Evolutionary conservation across 1,140 invertebrate genomes (phyloP).

Genomic region (Ostrea edulis): DNA sequence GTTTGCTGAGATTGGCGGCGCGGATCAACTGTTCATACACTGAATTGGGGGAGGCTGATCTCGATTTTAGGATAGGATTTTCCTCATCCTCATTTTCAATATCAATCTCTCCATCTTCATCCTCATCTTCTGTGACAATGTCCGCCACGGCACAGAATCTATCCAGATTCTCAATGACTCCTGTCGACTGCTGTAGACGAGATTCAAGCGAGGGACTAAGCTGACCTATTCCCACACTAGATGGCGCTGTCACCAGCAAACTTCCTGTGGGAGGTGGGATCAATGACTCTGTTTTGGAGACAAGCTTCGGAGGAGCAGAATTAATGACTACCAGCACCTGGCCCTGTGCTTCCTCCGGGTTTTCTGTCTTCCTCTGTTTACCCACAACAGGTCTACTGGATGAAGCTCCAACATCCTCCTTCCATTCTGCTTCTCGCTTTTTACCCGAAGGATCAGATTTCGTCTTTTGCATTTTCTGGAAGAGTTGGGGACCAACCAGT

Average conservation of each 20-base stretch:
- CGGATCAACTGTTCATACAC: slow-evolving; percentile 70
- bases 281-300: background rate
- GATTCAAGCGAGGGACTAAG: slow-evolving; percentile 57
- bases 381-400: background rate
- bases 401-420: background rate
- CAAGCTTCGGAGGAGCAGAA: background rate
- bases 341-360: background rate
- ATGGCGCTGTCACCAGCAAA: background rate
- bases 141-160: slow-evolving; percentile 64
- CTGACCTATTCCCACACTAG: slow-evolving; percentile 17
- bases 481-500: slow-evolving; percentile 27
- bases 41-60: slow-evolving; percentile 73
- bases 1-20: slow-evolving; percentile 66
- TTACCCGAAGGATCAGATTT: background rate
- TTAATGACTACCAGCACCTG: background rate
- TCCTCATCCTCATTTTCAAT: slow-evolving; percentile 68
- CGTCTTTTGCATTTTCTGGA: background rate
- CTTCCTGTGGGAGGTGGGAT: background rate
- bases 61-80: slow-evolving; percentile 66
- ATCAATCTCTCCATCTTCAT: slow-evolving; percentile 71
- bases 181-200: slow-evolving; percentile 56
- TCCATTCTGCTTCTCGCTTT: background rate
- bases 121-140: slow-evolving; percentile 55
- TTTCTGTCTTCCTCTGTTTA: slow-evolving; percentile 15
- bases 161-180: slow-evolving; percentile 63